Conservation (phyloP, 1,140 invertebrate species). For the Lepidurus couesii region DNA sequence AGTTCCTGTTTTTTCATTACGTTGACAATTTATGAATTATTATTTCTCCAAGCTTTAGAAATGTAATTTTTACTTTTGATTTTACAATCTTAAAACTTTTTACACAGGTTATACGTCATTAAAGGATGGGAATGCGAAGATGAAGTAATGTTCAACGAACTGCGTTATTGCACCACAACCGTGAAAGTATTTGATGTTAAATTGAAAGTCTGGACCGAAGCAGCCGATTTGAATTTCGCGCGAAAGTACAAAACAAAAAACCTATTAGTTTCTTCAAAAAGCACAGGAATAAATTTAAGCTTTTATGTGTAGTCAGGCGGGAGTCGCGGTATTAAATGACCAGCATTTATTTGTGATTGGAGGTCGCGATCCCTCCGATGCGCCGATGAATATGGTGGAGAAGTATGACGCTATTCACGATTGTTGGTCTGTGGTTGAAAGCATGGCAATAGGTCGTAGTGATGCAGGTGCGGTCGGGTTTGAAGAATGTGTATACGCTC, state of each 20-base stretch:
- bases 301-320: constrained; percentile 62
- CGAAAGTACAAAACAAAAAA: constrained; percentile 53
- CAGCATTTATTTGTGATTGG: constrained; percentile 73
- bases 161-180: constrained; percentile 71
- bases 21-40: neutral
- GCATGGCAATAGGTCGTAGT: constrained; percentile 83
- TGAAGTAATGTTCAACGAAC: too few species aligned
- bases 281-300: neutral
- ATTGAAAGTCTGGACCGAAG: constrained; percentile 66
- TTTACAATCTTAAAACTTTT: neutral
- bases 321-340: constrained; percentile 71
- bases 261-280: neutral
- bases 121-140: constrained; percentile 72
- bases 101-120: constrained; percentile 48
- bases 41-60: neutral
- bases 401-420: constrained; percentile 69
- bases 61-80: neutral
- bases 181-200: constrained; percentile 80
- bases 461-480: constrained; percentile 80
- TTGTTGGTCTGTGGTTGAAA: constrained; percentile 60
- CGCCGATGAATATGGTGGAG: constrained; percentile 77
- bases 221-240: constrained; percentile 75
- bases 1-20: constrained; percentile 40
- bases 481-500: constrained; percentile 71
- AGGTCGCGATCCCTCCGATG: constrained; percentile 74